phyloP scores from a whole-genome alignment of 2,797 vertebrate species.

The Percopsis omiscomaycus region DNA sequence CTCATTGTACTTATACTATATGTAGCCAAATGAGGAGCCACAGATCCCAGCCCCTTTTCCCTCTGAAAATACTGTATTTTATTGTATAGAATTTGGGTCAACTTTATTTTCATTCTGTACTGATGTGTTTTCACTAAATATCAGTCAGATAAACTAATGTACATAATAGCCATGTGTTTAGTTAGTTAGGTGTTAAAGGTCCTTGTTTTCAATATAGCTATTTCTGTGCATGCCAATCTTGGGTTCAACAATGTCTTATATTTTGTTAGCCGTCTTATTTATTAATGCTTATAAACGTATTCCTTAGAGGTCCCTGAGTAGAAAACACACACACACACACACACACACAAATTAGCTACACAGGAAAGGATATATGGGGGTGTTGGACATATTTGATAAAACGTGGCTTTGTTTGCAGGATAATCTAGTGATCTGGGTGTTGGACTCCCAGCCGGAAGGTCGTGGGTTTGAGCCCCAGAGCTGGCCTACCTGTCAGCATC shows the following conservation, averaged over 20 bases:
- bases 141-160: slow-evolving; percentile 43
- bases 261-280: slow-evolving; percentile 65
- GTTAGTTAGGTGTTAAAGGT: slow-evolving; percentile 26
- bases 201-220: slow-evolving; percentile 31
- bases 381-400: too few species aligned
- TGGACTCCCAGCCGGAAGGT: too few species aligned
- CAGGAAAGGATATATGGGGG: too few species aligned
- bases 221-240: slow-evolving; percentile 56
- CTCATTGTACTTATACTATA: slow-evolving; percentile 3
- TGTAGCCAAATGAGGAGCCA: slow-evolving; percentile 23
- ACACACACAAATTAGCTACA: not conserved
- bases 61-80: slow-evolving; percentile 32
- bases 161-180: slow-evolving; percentile 40
- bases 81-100: slow-evolving; percentile 52
- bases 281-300: slow-evolving; percentile 51
- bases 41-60: slow-evolving; percentile 13
- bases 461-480: too few species aligned
- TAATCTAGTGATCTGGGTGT: too few species aligned
- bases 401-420: too few species aligned
- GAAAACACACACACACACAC: not conserved
- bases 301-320: too few species aligned
- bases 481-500: too few species aligned
- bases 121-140: slow-evolving; percentile 61
- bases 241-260: slow-evolving; percentile 14
- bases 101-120: slow-evolving; percentile 55